Evolutionary conservation across 2,888 invertebrate species (phyloP).

Genomic region (Melanostoma scalare): DNA sequence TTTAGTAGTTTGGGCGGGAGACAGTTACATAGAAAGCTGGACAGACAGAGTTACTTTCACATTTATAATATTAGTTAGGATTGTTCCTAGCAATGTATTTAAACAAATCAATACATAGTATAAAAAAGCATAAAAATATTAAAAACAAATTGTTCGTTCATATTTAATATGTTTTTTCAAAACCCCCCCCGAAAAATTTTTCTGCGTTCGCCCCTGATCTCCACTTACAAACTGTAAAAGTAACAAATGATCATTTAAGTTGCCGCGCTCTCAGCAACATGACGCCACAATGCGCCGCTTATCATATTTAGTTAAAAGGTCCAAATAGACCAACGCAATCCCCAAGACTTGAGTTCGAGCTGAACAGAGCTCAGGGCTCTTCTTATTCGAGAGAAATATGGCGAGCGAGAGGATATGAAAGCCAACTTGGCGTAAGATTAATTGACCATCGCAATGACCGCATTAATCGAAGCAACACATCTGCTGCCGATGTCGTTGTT

Average conservation of each 20-base stretch:
- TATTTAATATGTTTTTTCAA: too few relatives aligned
- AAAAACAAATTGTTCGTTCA: too few relatives aligned
- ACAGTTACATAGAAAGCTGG: too few relatives aligned
- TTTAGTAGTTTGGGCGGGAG: too few relatives aligned
- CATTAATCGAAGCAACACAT: slow-evolving; percentile 72
- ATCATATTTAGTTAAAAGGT: slow-evolving; percentile 71
- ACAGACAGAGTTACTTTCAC: too few relatives aligned
- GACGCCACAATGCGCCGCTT: slow-evolving; percentile 68
- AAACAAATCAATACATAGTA: too few relatives aligned
- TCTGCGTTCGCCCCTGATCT: too few relatives aligned
- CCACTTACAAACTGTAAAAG: slow-evolving; percentile 68
- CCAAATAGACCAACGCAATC: slow-evolving; percentile 64
- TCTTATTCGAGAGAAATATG: not conserved
- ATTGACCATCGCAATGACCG: slow-evolving; percentile 69
- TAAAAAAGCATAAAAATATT: too few relatives aligned
- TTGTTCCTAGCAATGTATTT: too few relatives aligned
- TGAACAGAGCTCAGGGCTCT: slow-evolving; percentile 1
- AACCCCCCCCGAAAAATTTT: too few relatives aligned
- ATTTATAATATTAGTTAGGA: too few relatives aligned
- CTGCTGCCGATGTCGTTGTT: slow-evolving; percentile 53
- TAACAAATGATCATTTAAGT: slow-evolving; percentile 64
- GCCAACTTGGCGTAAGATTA: slow-evolving; percentile 68
- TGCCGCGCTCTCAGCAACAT: slow-evolving; percentile 62
- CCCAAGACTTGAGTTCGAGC: too few relatives aligned
- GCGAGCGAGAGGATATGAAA: slow-evolving; percentile 47